Evolutionary conservation across 2,797 vertebrate genomes (phyloP), one percentile per base, ranked within the genome.

Genomic region (Siniperca scherzeri): DNA sequence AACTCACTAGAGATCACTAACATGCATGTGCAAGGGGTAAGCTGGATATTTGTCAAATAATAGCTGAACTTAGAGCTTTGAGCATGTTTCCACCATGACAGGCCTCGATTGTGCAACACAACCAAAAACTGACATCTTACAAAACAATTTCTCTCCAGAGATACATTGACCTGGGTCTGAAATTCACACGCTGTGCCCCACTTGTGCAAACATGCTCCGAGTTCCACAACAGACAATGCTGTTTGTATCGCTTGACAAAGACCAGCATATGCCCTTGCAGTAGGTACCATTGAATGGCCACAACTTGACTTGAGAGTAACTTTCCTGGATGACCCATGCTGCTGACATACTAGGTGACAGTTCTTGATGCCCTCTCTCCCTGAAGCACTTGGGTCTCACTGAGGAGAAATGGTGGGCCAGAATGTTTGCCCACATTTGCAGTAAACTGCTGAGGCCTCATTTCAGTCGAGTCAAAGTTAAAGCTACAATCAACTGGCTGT

Each of bases 251-350:
- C 85, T 91, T 94, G 95, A 94, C 94, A 95, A 96, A 94, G 88
- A 84, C 94, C 94, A 95, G 94, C 88, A 80, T 92, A 89, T 79
- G 79, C 93, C 93, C 94, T 96, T 95, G 94, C 93, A 94, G 93
- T 94, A 95, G 90, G 93, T 91, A 94, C 91, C 94, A 95, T 95
- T 95, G 95, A 96, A 96, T 96, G 96, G 95, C 93, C 95, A 95
- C 94, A 95, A 96, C 96, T 95, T 96, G 96, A 96, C 95, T 96
- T 96, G 96, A 96, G 93, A 95, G 94, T 95, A 96, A 94, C 94
- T 89, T 94, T 95, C 92, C 94, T 93, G 91, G 94, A 95, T 92
- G 94, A 96, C 94, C 95, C 93, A 95, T 96, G 87, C 89, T 94
- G 92, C 92, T 92, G 91, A 94, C 87, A 90, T 77, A 80, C 80